Percentiles rank a stretch among this genome's conserved stretches.
Evolutionary conservation across 2,797 vertebrate species (phyloP).

Genomic region (Leuciscus waleckii): DNA sequence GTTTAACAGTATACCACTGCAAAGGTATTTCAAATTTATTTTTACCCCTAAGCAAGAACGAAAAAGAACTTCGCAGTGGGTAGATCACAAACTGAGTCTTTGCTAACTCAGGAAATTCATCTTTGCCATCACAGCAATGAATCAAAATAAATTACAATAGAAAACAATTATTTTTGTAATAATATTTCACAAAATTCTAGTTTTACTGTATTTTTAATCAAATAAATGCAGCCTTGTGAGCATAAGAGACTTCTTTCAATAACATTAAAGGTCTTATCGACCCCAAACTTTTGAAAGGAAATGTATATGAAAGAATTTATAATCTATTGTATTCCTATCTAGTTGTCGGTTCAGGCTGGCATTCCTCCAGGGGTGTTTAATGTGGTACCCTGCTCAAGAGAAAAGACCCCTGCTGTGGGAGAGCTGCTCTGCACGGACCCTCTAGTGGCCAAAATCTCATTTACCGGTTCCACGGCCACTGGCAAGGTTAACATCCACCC

Average conservation of each 20-base stretch:
- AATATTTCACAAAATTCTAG: neutral
- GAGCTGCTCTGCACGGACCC: constrained; percentile 90
- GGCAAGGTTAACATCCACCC: constrained; percentile 83
- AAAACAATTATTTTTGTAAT: neutral
- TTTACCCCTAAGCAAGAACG: too few relatives aligned
- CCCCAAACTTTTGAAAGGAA: neutral
- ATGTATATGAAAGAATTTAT: neutral
- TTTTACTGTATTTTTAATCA: neutral
- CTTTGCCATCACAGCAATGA: neutral
- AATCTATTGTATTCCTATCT: constrained; percentile 28
- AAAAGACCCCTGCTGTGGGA: constrained; percentile 84
- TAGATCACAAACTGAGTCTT: too few relatives aligned
- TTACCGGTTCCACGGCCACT: constrained; percentile 95
- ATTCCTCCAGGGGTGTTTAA: constrained; percentile 92
- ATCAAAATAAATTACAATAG: neutral
- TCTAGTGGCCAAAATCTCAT: constrained; percentile 91
- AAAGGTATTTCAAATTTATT: too few relatives aligned
- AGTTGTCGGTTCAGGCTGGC: constrained; percentile 92
- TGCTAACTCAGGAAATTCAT: too few relatives aligned
- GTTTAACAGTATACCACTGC: too few relatives aligned
- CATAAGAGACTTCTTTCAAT: neutral
- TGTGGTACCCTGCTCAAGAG: constrained; percentile 90
- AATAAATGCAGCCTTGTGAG: neutral
- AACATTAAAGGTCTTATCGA: neutral
- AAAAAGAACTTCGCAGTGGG: too few relatives aligned